Percentiles rank a stretch among this genome's conserved stretches.
Conservation (phyloP, 2,113 vertebrate species). For the Sceloporus undulatus region DNA sequence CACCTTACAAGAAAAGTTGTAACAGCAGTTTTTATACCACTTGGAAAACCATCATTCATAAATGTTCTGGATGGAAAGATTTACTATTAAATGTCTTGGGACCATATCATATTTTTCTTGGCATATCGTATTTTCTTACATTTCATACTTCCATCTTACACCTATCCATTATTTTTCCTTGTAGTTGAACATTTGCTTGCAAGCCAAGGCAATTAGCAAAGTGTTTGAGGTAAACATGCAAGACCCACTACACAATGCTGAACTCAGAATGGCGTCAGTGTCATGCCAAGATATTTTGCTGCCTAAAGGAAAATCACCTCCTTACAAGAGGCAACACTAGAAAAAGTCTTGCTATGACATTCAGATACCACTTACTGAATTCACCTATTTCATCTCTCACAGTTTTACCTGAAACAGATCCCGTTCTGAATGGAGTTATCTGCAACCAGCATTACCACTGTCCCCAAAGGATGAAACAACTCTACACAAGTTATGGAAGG, state of each 20-base stretch:
- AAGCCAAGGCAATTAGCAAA: neutral
- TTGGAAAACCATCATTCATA: neutral
- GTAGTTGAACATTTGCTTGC: neutral
- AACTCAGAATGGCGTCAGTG: neutral
- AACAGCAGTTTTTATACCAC: neutral
- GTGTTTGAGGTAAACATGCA: neutral
- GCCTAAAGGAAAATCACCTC: neutral
- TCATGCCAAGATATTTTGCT: neutral
- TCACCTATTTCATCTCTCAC: neutral
- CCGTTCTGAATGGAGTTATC: neutral
- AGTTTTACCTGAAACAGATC: neutral
- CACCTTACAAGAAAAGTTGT: neutral
- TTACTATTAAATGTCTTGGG: neutral
- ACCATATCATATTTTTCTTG: neutral
- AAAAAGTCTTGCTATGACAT: neutral
- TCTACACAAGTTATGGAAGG: slow-evolving; percentile 42
- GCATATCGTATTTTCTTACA: neutral
- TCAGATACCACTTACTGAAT: neutral
- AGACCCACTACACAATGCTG: neutral
- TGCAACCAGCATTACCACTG: neutral
- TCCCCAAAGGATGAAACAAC: slow-evolving; percentile 54
- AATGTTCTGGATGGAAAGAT: neutral
- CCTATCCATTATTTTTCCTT: neutral
- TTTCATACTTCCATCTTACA: neutral
- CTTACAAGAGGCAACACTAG: neutral